Conservation (phyloP, 2,113 vertebrate species). For the Rhagologus leucostigma region DNA sequence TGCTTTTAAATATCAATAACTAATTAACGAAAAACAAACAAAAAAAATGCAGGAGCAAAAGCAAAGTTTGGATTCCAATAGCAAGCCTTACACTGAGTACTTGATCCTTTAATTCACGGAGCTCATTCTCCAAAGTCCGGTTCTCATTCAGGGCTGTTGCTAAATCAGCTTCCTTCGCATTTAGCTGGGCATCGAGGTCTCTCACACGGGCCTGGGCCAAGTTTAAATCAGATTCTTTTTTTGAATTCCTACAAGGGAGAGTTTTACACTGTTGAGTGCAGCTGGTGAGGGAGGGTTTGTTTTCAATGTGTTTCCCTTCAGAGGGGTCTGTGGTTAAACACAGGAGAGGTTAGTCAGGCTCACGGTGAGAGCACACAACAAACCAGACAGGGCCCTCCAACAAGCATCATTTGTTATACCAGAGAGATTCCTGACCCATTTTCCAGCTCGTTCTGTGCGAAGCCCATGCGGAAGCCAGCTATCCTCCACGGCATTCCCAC, state of each 20-base stretch:
- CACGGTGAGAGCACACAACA: background rate
- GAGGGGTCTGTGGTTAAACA: background rate
- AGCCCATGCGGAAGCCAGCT: background rate
- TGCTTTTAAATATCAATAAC: background rate
- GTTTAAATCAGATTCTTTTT: constrained; percentile 76
- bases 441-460: background rate
- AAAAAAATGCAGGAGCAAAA: background rate
- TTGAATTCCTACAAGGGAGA: constrained; percentile 71
- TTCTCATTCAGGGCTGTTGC: constrained; percentile 70
- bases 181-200: constrained; percentile 71
- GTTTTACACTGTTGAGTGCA: background rate
- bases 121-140: constrained; percentile 52
- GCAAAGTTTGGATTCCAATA: background rate
- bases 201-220: constrained; percentile 59
- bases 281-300: background rate
- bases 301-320: background rate
- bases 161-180: constrained; percentile 71
- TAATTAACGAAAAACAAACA: background rate
- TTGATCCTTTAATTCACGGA: constrained; percentile 68
- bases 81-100: constrained; percentile 68
- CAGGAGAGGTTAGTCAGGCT: background rate
- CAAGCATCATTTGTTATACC: background rate
- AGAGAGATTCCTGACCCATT: background rate
- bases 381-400: background rate
- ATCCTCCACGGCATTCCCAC: background rate